Evolutionary conservation across 2,797 vertebrate genomes (phyloP).

Genomic region (Smutsia temminckii): DNA sequence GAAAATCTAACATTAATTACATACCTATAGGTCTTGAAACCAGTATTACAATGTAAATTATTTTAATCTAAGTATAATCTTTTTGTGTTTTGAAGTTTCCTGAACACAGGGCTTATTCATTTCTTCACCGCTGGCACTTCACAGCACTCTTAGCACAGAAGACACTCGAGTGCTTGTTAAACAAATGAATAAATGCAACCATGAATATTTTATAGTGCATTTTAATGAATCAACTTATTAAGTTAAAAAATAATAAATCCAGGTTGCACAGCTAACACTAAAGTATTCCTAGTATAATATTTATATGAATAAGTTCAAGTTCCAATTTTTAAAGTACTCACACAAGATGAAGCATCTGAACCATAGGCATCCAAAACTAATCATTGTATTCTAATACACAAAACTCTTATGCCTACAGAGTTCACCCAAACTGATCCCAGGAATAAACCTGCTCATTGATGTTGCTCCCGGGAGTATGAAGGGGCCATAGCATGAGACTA

Average conservation of each 20-base stretch:
- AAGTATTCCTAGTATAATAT: not conserved
- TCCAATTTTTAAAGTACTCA: not conserved
- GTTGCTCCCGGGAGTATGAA: not conserved
- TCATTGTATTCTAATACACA: not conserved
- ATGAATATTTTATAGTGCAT: not conserved
- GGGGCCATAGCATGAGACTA: not conserved
- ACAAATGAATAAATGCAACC: not conserved
- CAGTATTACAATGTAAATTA: not conserved
- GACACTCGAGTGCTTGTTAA: not conserved
- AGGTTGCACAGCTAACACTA: not conserved
- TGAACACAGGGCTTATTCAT: not conserved
- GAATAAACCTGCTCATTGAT: not conserved
- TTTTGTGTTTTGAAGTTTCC: not conserved
- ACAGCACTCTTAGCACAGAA: not conserved
- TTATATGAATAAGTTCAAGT: not conserved
- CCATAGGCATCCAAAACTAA: not conserved
- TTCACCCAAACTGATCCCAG: not conserved
- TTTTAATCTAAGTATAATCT: conserved; percentile 8
- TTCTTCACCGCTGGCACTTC: not conserved
- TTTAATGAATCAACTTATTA: conserved; percentile 5
- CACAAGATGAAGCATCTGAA: not conserved
- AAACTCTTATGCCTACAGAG: not conserved
- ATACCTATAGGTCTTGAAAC: not conserved
- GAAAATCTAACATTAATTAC: conserved; percentile 29
- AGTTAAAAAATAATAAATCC: not conserved